Evolutionary conservation across 2,113 vertebrate species (phyloP).

Genomic region (Dicentrarchus labrax): DNA sequence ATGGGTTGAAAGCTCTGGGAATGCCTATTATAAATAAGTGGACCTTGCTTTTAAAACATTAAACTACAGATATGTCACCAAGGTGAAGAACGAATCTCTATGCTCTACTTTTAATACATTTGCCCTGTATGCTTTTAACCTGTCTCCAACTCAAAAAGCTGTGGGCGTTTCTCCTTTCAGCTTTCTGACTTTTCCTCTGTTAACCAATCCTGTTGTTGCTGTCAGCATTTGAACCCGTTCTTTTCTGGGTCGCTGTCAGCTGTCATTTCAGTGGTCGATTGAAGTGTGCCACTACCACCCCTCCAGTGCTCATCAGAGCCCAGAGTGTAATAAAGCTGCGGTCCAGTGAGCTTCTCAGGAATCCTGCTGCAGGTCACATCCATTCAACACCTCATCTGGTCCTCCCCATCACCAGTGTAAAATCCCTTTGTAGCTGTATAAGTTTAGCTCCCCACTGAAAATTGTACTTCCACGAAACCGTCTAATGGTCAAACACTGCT

Average conservation of each 20-base stretch:
- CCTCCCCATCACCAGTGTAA: background rate
- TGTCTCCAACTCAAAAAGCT: background rate
- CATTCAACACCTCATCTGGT: background rate
- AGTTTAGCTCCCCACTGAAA: background rate
- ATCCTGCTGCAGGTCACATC: background rate
- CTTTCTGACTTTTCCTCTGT: background rate
- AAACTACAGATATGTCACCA: background rate
- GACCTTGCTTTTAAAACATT: background rate
- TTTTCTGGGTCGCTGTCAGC: background rate
- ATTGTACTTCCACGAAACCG: no score
- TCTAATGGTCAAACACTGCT: no score
- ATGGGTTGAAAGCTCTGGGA: background rate
- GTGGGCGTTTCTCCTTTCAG: background rate
- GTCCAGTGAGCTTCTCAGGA: background rate
- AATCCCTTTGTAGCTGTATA: no score
- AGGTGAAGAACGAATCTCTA: background rate
- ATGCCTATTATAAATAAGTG: background rate
- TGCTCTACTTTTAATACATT: background rate
- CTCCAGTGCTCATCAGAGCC: background rate
- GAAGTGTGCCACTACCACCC: background rate
- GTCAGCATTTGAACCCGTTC: background rate
- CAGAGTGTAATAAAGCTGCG: background rate
- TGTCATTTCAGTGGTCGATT: background rate
- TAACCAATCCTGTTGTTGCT: slow-evolving; percentile 8
- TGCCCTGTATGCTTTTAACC: background rate